A percentile compares a stretch with the other conserved stretches of the same genome.
phyloP scores from a whole-genome alignment of 2,113 vertebrate genomes.

The Stigmatopora nigra region DNA sequence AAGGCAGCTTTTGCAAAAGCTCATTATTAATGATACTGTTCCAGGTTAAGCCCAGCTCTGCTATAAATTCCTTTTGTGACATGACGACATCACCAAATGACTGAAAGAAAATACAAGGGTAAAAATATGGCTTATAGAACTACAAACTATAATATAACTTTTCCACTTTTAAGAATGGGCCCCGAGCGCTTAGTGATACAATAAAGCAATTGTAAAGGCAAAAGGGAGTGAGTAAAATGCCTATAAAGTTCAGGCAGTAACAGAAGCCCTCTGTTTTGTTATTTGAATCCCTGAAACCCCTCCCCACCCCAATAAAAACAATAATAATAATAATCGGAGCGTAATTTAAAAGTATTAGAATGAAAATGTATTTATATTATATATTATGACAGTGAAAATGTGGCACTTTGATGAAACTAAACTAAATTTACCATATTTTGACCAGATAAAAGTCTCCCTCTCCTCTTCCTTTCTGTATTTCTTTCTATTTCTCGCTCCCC shows the following conservation, averaged over 20 bases:
- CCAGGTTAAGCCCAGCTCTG: constrained; percentile 4
- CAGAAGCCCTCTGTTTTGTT: constrained; percentile 10
- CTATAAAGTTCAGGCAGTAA: constrained; percentile 21
- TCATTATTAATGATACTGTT: constrained; percentile 16
- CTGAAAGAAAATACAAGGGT: neutral
- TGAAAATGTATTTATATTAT: neutral
- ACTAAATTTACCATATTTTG: neutral
- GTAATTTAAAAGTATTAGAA: neutral
- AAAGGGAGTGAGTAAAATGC: constrained; percentile 2
- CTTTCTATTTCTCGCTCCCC: neutral
- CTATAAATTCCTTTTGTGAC: neutral
- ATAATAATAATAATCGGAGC: neutral
- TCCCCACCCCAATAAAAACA: too few relatives aligned
- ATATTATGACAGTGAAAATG: neutral
- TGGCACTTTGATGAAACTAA: neutral
- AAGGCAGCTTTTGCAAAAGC: constrained; percentile 9
- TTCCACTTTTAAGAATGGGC: constrained; percentile 11
- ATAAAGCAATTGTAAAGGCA: constrained; percentile 16
- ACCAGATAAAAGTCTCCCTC: neutral
- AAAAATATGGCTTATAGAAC: neutral
- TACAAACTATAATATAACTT: neutral
- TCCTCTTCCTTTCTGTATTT: neutral
- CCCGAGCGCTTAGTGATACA: constrained; percentile 7
- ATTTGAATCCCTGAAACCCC: too few relatives aligned
- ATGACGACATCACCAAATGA: neutral